These are phyloP conservation scores for Polyodon spathula DNA, from an alignment of 2,113 vertebrate species.

Conservation along the genomic window DNA sequence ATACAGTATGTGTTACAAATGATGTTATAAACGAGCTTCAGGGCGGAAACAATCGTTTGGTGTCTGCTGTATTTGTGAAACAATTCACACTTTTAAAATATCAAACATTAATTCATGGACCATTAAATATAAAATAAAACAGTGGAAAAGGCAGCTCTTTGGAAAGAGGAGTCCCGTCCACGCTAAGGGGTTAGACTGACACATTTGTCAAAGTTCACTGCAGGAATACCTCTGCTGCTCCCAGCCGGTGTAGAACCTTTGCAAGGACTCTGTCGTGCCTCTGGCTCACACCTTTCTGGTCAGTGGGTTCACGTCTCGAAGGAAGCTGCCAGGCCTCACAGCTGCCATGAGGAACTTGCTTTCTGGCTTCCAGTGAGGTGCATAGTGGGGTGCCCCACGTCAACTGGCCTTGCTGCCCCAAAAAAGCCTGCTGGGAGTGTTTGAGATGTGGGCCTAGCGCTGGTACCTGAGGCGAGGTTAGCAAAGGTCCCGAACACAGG, in stretches of 20 bases:
- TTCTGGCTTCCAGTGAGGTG: slow-evolving; percentile 43
- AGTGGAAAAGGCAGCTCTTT: no score
- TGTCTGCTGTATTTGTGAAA: no score
- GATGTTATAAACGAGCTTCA: no score
- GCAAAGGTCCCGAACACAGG: slow-evolving; percentile 31
- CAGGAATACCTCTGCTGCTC: slow-evolving; percentile 33
- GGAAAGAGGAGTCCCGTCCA: no score
- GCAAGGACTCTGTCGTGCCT: slow-evolving; percentile 54
- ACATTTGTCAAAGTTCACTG: not conserved
- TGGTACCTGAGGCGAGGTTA: slow-evolving; percentile 53
- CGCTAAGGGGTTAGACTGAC: not conserved
- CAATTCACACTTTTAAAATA: no score
- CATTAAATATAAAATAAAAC: no score
- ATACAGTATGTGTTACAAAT: no score
- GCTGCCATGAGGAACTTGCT: slow-evolving; percentile 60
- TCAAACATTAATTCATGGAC: no score
- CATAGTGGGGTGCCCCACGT: slow-evolving; percentile 51
- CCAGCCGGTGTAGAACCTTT: slow-evolving; percentile 39
- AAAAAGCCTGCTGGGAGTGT: slow-evolving; percentile 65
- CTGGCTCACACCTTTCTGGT: slow-evolving; percentile 72
- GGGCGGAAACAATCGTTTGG: no score
- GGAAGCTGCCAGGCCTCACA: slow-evolving; percentile 42
- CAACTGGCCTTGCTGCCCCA: slow-evolving; percentile 60
- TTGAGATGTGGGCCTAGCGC: slow-evolving; percentile 58
- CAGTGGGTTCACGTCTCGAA: slow-evolving; percentile 63